These are phyloP conservation scores for Caenorhabditis sp. DNA, from an alignment of 2,888 invertebrate species.

Conservation along the genomic window DNA sequence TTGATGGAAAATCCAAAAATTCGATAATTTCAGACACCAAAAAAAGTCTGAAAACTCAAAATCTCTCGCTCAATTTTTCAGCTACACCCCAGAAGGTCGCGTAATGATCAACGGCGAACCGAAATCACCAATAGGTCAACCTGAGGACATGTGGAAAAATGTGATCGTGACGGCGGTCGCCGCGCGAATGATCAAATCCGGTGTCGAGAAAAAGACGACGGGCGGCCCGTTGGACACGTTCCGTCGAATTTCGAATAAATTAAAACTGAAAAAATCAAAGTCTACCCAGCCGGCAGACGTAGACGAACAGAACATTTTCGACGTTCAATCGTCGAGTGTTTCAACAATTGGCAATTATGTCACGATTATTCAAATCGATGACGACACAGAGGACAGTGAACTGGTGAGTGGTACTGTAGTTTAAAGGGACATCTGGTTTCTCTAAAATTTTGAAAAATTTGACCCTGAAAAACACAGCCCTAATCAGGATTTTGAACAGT, in stretches of 20 bases:
- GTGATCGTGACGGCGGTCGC: conserved; percentile 42
- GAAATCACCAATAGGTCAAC: conserved; percentile 14
- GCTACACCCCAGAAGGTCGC: conserved; percentile 51
- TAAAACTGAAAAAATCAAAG: conserved; percentile 32
- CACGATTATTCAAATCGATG: conserved; percentile 32
- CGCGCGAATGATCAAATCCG: conserved; percentile 31
- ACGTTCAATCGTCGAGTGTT: not conserved
- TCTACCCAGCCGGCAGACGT: conserved; percentile 14
- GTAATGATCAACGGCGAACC: conserved; percentile 47
- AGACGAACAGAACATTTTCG: not conserved
- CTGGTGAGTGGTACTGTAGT: no score
- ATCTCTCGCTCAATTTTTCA: no score
- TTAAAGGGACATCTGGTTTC: no score
- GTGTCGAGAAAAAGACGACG: conserved; percentile 13
- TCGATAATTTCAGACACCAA: no score
- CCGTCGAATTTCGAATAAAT: conserved; percentile 30
- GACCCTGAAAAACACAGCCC: no score
- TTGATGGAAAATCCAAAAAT: no score
- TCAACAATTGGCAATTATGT: conserved; percentile 8
- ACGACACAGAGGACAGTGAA: not conserved
- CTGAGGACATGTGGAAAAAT: conserved; percentile 45
- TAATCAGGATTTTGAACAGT: no score
- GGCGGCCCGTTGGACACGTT: conserved; percentile 35
- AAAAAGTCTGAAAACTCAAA: no score
- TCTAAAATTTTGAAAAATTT: no score